Evolutionary conservation across 1,140 invertebrate species (phyloP).

Genomic region (Drosophila varians): DNA sequence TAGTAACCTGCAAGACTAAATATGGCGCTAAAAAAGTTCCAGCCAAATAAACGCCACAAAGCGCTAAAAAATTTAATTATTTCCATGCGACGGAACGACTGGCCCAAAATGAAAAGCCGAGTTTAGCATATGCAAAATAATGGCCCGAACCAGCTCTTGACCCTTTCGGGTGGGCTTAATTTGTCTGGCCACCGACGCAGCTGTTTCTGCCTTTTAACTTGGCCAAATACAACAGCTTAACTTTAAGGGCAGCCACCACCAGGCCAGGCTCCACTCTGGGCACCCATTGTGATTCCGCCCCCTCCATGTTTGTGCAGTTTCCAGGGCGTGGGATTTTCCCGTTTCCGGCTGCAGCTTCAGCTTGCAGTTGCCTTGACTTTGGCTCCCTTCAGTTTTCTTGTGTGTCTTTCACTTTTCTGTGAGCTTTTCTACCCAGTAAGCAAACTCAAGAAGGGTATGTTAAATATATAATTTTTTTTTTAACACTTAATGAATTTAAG

Average conservation of each 20-base stretch:
- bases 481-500: no score
- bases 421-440: not conserved
- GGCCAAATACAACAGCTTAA: slow-evolving; percentile 36
- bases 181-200: slow-evolving; percentile 41
- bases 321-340: slow-evolving; percentile 5
- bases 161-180: slow-evolving; percentile 46
- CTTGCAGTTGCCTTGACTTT: slow-evolving; percentile 40
- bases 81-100: slow-evolving; percentile 17
- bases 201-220: slow-evolving; percentile 42
- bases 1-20: slow-evolving; percentile 26
- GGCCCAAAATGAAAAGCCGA: slow-evolving; percentile 18
- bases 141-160: slow-evolving; percentile 43
- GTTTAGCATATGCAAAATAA: slow-evolving; percentile 60
- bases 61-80: slow-evolving; percentile 42
- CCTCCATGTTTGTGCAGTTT: slow-evolving; percentile 15
- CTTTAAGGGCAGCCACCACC: slow-evolving; percentile 8
- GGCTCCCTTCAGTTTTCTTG: slow-evolving; percentile 9
- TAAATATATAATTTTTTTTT: not conserved
- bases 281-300: not conserved
- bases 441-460: not conserved
- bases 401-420: slow-evolving; percentile 2
- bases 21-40: slow-evolving; percentile 10
- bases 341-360: slow-evolving; percentile 14
- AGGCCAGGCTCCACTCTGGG: slow-evolving; percentile 1
- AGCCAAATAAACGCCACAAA: slow-evolving; percentile 17